Evolutionary conservation across 2,113 vertebrate species (phyloP).

Genomic region (Syngnathus scovelli): DNA sequence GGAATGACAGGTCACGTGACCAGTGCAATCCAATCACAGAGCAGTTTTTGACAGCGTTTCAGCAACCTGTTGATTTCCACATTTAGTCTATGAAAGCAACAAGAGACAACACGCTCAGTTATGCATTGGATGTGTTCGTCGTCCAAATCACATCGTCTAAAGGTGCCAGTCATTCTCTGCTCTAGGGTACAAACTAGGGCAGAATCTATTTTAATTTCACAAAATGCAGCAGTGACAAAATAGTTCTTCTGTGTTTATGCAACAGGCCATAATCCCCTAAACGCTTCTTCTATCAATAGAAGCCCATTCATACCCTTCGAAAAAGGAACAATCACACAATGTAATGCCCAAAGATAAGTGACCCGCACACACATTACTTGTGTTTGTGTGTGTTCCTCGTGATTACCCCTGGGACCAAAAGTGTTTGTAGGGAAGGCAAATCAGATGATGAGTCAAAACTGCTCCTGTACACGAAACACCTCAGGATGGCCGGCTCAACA

Average conservation of each 20-base stretch:
- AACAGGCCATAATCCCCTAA: background rate
- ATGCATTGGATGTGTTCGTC: background rate
- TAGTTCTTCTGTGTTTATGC: slow-evolving; percentile 10
- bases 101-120: background rate
- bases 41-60: slow-evolving; percentile 1
- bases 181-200: slow-evolving; percentile 30
- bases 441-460: slow-evolving; percentile 61
- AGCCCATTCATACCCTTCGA: slow-evolving; percentile 16
- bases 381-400: slow-evolving; percentile 43
- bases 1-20: slow-evolving; percentile 53
- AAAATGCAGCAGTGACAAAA: slow-evolving; percentile 48
- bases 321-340: slow-evolving; percentile 23
- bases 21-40: slow-evolving; percentile 26
- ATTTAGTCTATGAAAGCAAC: background rate
- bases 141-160: background rate
- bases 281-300: background rate
- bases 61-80: slow-evolving; percentile 49
- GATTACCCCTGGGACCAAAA: slow-evolving; percentile 45
- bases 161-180: slow-evolving; percentile 17
- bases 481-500: slow-evolving; percentile 42
- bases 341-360: slow-evolving; percentile 28
- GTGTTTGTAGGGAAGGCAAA: slow-evolving; percentile 30
- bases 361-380: slow-evolving; percentile 23
- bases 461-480: slow-evolving; percentile 49
- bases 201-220: slow-evolving; percentile 35